Evolutionary conservation across 2,113 vertebrate species (phyloP).

Genomic region (Hyperopisus bebe): DNA sequence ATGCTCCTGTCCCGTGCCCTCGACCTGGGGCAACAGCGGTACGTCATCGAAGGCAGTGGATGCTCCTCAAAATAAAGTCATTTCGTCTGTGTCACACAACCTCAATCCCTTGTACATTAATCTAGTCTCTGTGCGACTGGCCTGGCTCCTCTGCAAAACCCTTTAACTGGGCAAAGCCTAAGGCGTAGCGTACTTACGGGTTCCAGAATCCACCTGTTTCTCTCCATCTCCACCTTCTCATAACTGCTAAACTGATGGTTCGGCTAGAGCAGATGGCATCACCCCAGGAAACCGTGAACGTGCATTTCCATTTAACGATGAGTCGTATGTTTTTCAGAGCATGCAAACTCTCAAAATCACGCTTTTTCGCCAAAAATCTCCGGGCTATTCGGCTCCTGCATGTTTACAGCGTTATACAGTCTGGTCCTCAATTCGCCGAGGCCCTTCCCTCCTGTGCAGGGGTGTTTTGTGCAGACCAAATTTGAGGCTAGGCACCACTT

Average conservation of each 20-base stretch:
- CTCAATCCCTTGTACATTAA: not conserved
- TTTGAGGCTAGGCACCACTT: not conserved
- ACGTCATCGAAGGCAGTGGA: not conserved
- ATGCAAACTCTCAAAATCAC: not conserved
- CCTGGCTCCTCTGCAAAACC: not conserved
- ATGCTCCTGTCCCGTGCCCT: conserved; percentile 49
- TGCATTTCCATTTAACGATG: not conserved
- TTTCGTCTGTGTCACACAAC: not conserved
- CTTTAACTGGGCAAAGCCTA: not conserved
- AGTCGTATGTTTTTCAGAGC: not conserved
- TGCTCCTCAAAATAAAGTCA: not conserved
- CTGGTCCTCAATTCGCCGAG: not conserved
- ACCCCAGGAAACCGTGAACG: not conserved
- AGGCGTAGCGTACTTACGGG: not conserved
- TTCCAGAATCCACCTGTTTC: not conserved
- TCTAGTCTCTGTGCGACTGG: not conserved
- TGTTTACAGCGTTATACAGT: not conserved
- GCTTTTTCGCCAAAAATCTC: not conserved
- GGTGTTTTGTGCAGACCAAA: not conserved
- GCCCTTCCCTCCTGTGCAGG: not conserved
- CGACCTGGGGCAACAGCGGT: conserved; percentile 50
- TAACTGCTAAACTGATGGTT: not conserved
- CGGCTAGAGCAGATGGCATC: not conserved
- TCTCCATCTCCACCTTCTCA: not conserved
- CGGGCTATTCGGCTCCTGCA: not conserved